Evolutionary conservation across 2,797 vertebrate species (phyloP).

Genomic region (Alfaro cultratus): DNA sequence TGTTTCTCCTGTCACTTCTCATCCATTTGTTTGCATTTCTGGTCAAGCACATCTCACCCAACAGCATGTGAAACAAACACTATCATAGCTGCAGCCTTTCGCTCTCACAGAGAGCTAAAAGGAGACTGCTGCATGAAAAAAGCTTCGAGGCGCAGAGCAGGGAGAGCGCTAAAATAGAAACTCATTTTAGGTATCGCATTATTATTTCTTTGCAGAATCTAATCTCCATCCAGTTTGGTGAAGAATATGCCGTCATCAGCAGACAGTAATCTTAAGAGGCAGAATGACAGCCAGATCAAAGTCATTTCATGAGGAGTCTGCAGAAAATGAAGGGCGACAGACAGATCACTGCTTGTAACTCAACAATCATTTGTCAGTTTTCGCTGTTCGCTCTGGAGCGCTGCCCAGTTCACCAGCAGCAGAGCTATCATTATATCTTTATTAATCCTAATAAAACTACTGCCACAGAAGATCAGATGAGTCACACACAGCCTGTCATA

Average conservation of each 20-base stretch:
- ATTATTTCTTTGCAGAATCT: slow-evolving; percentile 17
- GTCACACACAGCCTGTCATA: slow-evolving; percentile 34
- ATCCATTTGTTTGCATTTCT: slow-evolving; percentile 7
- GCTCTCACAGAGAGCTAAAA: slow-evolving; percentile 10
- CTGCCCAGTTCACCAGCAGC: slow-evolving; percentile 52
- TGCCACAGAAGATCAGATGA: slow-evolving; percentile 55
- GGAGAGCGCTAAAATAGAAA: slow-evolving; percentile 12
- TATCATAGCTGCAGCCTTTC: neutral
- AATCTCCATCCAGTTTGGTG: slow-evolving; percentile 14
- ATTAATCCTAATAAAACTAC: slow-evolving; percentile 60
- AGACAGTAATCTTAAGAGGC: slow-evolving; percentile 23
- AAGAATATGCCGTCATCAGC: slow-evolving; percentile 13
- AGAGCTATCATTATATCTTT: slow-evolving; percentile 66
- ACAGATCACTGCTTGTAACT: slow-evolving; percentile 64
- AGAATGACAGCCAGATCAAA: slow-evolving; percentile 42
- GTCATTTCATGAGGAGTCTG: slow-evolving; percentile 11
- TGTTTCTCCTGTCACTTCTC: neutral
- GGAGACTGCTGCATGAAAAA: slow-evolving; percentile 9
- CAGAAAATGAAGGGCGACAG: slow-evolving; percentile 52
- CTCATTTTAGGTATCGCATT: neutral
- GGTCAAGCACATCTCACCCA: neutral
- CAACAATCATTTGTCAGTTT: slow-evolving; percentile 64
- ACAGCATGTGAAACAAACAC: neutral
- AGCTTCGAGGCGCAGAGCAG: slow-evolving; percentile 15
- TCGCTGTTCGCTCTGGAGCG: slow-evolving; percentile 51